phyloP scores from a whole-genome alignment of 2,888 invertebrate genomes.

The Omphaloscelis lunosa region DNA sequence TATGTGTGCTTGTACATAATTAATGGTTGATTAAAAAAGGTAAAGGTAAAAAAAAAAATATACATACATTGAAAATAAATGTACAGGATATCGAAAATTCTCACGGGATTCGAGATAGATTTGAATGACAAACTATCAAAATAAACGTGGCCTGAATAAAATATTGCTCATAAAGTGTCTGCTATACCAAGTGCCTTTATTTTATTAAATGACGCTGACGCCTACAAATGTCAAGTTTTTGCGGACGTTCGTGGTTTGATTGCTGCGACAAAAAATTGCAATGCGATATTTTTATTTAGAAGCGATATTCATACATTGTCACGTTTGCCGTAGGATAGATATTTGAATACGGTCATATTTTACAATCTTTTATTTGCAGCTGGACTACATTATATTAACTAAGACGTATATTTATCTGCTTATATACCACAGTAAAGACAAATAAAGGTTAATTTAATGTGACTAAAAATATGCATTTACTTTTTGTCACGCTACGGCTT shows the following conservation, averaged over 20 bases:
- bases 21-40: too few species aligned
- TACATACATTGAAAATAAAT: too few species aligned
- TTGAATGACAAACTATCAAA: not conserved
- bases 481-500: not conserved
- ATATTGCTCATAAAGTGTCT: conserved; percentile 21
- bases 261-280: conserved; percentile 20
- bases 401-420: not conserved
- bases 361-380: not conserved
- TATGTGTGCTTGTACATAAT: too few species aligned
- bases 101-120: not conserved
- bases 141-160: conserved; percentile 8
- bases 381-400: not conserved
- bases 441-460: not conserved
- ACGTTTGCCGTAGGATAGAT: not conserved
- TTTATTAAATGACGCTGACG: conserved; percentile 15
- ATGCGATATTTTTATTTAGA: conserved; percentile 6
- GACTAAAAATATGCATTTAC: not conserved
- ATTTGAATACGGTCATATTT: not conserved
- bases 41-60: too few species aligned
- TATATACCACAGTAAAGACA: not conserved
- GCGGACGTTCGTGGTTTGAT: conserved; percentile 12
- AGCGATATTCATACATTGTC: not conserved
- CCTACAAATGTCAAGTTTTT: conserved; percentile 24
- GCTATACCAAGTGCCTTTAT: conserved; percentile 6
- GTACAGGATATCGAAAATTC: not conserved